phyloP scores from a whole-genome alignment of 2,797 vertebrate species.

The Graptemys geographica region DNA sequence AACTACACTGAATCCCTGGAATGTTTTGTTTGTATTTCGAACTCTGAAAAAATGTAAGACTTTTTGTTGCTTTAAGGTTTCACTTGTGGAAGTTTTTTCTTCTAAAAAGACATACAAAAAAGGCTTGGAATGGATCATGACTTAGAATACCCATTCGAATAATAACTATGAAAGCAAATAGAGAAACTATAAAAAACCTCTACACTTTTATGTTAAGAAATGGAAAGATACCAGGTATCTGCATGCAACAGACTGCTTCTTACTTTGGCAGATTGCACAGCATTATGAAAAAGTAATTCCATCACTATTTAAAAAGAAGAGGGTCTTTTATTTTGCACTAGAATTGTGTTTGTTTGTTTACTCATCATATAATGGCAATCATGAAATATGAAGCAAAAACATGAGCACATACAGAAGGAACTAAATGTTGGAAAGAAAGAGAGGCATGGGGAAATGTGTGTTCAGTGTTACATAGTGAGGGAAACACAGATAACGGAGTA shows the following conservation, averaged over 20 bases:
- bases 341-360: neutral
- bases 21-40: neutral
- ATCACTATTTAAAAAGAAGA: neutral
- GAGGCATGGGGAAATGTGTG: neutral
- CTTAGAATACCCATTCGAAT: neutral
- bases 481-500: neutral
- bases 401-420: neutral
- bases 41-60: neutral
- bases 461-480: neutral
- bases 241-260: neutral
- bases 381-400: neutral
- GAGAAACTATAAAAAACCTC: neutral
- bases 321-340: neutral
- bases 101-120: neutral
- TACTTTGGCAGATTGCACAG: neutral
- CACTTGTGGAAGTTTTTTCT: neutral
- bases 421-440: neutral
- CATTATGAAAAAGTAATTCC: accelerated
- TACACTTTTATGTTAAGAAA: neutral
- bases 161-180: neutral
- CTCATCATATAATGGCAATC: neutral
- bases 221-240: neutral
- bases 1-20: neutral
- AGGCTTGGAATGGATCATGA: neutral
- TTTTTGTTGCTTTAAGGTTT: neutral